Evolutionary conservation across 2,888 invertebrate genomes (phyloP).

Genomic region (Cheiracanthium punctorium): DNA sequence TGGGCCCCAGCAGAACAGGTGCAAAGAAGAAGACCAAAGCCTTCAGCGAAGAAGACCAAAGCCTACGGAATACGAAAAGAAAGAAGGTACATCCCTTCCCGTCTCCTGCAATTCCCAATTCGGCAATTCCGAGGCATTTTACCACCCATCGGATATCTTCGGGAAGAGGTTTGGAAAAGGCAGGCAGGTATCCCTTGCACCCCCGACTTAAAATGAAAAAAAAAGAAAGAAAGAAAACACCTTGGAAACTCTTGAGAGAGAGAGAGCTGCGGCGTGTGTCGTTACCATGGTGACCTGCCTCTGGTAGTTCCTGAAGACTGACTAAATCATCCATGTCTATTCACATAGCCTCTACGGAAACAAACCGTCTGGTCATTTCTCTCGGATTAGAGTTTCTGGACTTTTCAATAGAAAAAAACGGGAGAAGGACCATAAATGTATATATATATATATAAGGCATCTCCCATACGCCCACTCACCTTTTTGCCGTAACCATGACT

Average conservation of each 20-base stretch:
- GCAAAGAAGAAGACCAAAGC: too few relatives aligned
- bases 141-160: slow-evolving; percentile 40
- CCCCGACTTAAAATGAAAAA: slow-evolving; percentile 39
- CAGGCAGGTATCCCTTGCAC: neutral
- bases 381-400: slow-evolving; percentile 71
- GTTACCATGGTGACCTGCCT: slow-evolving; percentile 67
- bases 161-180: neutral
- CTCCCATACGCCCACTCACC: neutral
- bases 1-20: slow-evolving; percentile 24
- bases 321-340: slow-evolving; percentile 70
- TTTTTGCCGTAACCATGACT: slow-evolving; percentile 60
- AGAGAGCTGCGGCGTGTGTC: slow-evolving; percentile 63
- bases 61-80: too few relatives aligned
- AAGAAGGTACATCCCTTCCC: too few relatives aligned
- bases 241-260: slow-evolving; percentile 1
- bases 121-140: slow-evolving; percentile 53
- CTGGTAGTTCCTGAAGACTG: slow-evolving; percentile 64
- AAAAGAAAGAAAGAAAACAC: too few relatives aligned
- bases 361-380: slow-evolving; percentile 72
- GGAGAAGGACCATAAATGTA: slow-evolving; percentile 36
- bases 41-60: too few relatives aligned
- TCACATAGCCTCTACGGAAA: slow-evolving; percentile 67
- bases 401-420: slow-evolving; percentile 34
- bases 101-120: slow-evolving; percentile 59
- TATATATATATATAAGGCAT: slow-evolving; percentile 42